Percentiles rank a stretch among this genome's conserved stretches.
These are phyloP conservation scores for Kuschelorhynchus macadamiae DNA, from an alignment of 2,888 invertebrate genomes.

Conservation along the genomic window DNA sequence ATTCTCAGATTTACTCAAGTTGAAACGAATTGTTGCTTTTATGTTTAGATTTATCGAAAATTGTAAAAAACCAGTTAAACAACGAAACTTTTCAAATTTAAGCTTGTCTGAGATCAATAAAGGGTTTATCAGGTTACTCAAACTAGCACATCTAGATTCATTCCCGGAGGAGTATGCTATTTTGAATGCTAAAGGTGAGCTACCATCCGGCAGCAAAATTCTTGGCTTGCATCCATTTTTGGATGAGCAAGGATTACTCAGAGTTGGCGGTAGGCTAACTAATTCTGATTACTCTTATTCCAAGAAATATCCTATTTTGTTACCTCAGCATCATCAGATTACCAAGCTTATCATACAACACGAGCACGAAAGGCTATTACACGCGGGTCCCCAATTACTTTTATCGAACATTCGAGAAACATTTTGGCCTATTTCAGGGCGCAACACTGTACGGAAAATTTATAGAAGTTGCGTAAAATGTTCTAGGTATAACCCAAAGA, in stretches of 20 bases:
- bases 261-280: conserved; percentile 17
- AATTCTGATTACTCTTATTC: conserved; percentile 9
- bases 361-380: not conserved
- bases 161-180: conserved; percentile 1
- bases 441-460: conserved; percentile 4
- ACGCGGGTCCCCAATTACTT: too few relatives aligned
- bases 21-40: conserved; percentile 12
- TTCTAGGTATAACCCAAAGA: not conserved
- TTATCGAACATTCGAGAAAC: too few relatives aligned
- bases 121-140: not conserved
- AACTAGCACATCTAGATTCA: conserved; percentile 9
- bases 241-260: too few relatives aligned
- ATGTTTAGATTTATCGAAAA: conserved; percentile 21
- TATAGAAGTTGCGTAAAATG: not conserved
- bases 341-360: not conserved
- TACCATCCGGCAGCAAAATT: conserved; percentile 22
- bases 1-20: conserved; percentile 19
- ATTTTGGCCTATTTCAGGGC: conserved; percentile 14
- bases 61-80: too few relatives aligned
- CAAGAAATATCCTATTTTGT: not conserved
- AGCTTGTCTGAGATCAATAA: too few relatives aligned
- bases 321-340: not conserved
- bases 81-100: too few relatives aligned
- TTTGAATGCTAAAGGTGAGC: not conserved
- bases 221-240: conserved; percentile 21